phyloP scores from a whole-genome alignment of 2,797 vertebrate genomes.

The Echiichthys vipera region DNA sequence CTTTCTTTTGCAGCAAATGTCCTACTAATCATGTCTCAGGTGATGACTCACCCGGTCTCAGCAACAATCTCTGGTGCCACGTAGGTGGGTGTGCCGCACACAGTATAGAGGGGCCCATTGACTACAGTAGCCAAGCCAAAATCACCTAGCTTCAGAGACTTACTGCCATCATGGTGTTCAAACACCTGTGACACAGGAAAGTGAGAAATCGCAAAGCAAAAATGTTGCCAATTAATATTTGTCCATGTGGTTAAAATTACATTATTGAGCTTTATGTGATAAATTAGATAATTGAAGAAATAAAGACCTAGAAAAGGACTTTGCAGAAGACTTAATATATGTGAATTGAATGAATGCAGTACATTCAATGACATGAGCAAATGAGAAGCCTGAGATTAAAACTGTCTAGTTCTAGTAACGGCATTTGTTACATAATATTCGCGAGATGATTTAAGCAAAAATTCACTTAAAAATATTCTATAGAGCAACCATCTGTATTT shows the following conservation, averaged over 20 bases:
- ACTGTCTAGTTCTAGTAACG: no score
- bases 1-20: background rate
- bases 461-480: no score
- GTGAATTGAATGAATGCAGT: no score
- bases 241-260: background rate
- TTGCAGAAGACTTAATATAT: no score
- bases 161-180: slow-evolving; percentile 95
- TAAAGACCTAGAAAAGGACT: background rate
- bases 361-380: no score
- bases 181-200: slow-evolving; percentile 86
- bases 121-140: slow-evolving; percentile 95
- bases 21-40: background rate
- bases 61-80: slow-evolving; percentile 97
- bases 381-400: no score
- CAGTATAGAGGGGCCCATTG: slow-evolving; percentile 93
- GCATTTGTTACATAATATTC: no score
- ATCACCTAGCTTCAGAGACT: slow-evolving; percentile 95
- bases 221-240: background rate
- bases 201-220: background rate
- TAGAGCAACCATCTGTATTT: no score
- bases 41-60: slow-evolving; percentile 90
- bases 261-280: background rate
- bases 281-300: background rate
- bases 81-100: slow-evolving; percentile 98
- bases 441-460: no score